Evolutionary conservation across 1,140 invertebrate genomes (phyloP).

Genomic region (Acromyrmex echinatior): DNA sequence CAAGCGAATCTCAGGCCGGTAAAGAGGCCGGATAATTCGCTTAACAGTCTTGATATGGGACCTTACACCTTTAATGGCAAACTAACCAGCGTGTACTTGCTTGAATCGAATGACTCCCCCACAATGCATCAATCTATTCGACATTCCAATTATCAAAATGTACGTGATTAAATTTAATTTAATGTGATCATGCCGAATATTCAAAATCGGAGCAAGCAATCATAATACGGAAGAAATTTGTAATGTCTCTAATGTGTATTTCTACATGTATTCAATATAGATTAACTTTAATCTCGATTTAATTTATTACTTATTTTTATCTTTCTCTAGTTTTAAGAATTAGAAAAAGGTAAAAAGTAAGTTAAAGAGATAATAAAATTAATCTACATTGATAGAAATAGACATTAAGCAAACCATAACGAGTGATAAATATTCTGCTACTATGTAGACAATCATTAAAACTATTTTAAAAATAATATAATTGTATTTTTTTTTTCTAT

Average conservation of each 20-base stretch:
- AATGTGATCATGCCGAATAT: not conserved
- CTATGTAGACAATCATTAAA: too few relatives aligned
- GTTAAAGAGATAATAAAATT: too few relatives aligned
- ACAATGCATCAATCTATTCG: conserved; percentile 65
- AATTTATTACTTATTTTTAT: too few relatives aligned
- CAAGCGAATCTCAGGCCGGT: conserved; percentile 81
- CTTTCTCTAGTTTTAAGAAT: too few relatives aligned
- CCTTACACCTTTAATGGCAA: conserved; percentile 93
- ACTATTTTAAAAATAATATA: not conserved
- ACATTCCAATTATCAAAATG: conserved; percentile 64
- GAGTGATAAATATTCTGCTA: not conserved
- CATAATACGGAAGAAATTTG: not conserved
- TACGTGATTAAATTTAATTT: conserved; percentile 64
- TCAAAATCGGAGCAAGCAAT: not conserved
- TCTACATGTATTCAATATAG: too few relatives aligned
- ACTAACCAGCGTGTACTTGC: conserved; percentile 91
- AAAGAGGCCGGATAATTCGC: conserved; percentile 87
- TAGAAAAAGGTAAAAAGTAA: too few relatives aligned
- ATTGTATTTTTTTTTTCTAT: not conserved
- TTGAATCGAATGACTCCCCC: conserved; percentile 84
- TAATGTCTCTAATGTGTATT: not conserved
- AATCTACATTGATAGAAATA: too few relatives aligned
- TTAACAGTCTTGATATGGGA: conserved; percentile 90
- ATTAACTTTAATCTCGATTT: too few relatives aligned
- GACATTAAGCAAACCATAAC: not conserved